Evolutionary conservation across 2,113 vertebrate species (phyloP).

Genomic region (Hippocampus mohnikei): DNA sequence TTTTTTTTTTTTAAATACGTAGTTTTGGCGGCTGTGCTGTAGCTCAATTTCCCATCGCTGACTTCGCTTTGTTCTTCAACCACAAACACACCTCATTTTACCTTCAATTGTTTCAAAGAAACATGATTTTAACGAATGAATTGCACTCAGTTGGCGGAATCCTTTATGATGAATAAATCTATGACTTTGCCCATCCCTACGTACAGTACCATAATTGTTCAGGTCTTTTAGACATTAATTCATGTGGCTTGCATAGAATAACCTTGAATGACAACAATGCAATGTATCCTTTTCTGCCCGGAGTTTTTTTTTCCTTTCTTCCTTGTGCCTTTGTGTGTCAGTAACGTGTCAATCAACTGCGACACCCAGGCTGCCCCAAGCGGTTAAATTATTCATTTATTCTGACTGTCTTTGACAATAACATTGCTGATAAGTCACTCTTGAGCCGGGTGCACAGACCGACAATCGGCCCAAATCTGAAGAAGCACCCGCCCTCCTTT

Average conservation of each 20-base stretch:
- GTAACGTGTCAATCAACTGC: conserved; percentile 42
- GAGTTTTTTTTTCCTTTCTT: not conserved
- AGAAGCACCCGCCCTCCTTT: not conserved
- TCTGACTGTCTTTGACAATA: conserved; percentile 28
- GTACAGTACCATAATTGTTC: not conserved
- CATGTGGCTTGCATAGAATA: not conserved
- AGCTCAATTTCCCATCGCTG: no score
- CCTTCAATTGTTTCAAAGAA: not conserved
- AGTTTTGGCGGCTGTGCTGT: no score
- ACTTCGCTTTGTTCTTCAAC: not conserved
- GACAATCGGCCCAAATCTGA: not conserved
- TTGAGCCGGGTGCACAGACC: not conserved
- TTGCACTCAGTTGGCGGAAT: not conserved
- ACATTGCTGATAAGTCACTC: not conserved
- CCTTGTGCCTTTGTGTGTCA: conserved; percentile 23
- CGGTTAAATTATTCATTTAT: conserved; percentile 49
- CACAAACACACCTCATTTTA: not conserved
- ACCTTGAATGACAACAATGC: conserved; percentile 21
- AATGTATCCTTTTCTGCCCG: not conserved
- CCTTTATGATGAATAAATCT: not conserved
- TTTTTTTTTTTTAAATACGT: no score
- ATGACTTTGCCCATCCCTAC: not conserved
- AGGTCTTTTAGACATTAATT: not conserved
- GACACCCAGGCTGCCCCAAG: conserved; percentile 16
- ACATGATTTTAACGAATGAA: not conserved